Evolutionary conservation across 92 coral and sea anemone genomes (phyloP).

Genomic region (Porites cylindrica): DNA sequence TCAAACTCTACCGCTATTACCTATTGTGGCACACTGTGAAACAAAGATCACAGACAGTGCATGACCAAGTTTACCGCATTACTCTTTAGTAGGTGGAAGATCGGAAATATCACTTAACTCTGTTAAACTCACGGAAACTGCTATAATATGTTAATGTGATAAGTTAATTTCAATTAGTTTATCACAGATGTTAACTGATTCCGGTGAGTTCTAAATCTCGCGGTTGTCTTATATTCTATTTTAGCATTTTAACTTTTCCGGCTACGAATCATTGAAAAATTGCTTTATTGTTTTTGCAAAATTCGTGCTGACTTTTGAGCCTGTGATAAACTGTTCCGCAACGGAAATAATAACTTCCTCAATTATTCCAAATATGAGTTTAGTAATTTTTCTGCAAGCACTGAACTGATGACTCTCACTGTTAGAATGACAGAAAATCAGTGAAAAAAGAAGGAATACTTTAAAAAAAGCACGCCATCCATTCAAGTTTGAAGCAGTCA

Average conservation of each 20-base stretch:
- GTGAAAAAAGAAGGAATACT: too few relatives aligned
- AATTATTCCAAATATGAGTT: slow-evolving; percentile 15
- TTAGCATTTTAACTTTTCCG: slow-evolving; percentile 19
- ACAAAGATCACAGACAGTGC: slow-evolving; percentile 9
- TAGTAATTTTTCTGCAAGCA: too few relatives aligned
- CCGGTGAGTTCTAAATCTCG: background rate
- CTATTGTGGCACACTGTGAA: background rate
- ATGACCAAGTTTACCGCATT: background rate
- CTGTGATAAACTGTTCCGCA: slow-evolving; percentile 17
- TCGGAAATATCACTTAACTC: background rate
- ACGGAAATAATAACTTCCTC: slow-evolving; percentile 38
- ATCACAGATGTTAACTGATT: slow-evolving; percentile 5
- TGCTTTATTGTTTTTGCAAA: slow-evolving; percentile 10
- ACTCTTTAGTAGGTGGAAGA: background rate
- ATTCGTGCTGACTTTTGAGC: slow-evolving; percentile 34
- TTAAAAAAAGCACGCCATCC: too few relatives aligned
- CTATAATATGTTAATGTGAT: background rate
- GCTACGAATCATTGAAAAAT: background rate
- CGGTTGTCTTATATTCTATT: background rate
- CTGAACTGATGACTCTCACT: too few relatives aligned
- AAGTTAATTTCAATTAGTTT: background rate
- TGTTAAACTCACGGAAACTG: background rate
- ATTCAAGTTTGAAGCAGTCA: too few relatives aligned
- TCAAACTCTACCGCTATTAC: background rate
- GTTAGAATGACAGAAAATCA: too few relatives aligned